These are phyloP conservation scores for Clarias platycephalus DNA, from an alignment of 2,797 vertebrate genomes.

Conservation along the genomic window DNA sequence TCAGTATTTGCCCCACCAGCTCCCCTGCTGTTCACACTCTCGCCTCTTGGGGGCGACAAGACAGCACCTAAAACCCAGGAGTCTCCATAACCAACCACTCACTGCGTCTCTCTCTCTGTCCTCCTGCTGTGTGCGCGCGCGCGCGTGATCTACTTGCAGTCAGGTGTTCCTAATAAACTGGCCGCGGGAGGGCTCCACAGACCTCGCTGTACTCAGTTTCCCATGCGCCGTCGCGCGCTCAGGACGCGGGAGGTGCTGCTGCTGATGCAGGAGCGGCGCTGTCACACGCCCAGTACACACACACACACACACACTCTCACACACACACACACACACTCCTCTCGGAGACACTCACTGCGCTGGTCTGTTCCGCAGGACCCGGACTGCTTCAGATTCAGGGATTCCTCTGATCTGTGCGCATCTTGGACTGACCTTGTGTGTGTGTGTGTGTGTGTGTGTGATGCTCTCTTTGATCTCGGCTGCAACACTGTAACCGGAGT, in stretches of 20 bases:
- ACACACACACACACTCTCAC: conserved; percentile 7
- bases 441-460: background rate
- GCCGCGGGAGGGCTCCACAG: background rate
- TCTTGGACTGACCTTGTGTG: conserved; percentile 18
- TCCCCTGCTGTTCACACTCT: background rate
- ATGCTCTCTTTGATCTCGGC: conserved; percentile 14
- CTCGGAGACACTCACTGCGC: background rate
- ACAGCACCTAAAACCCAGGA: background rate
- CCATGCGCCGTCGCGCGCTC: conserved; percentile 13
- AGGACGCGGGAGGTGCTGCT: conserved; percentile 53
- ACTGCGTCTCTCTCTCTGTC: background rate
- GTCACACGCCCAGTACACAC: conserved; percentile 40
- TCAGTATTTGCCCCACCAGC: background rate
- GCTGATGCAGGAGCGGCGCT: conserved; percentile 56
- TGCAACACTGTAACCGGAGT: conserved; percentile 26
- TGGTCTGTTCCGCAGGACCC: conserved; percentile 3
- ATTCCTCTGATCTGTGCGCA: conserved; percentile 12
- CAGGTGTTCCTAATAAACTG: background rate
- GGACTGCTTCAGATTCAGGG: background rate
- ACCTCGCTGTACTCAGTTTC: conserved; percentile 3
- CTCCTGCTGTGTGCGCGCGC: background rate
- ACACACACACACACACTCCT: background rate
- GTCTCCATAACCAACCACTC: background rate
- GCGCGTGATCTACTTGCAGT: background rate
- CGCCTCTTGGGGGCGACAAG: conserved; percentile 9